Percentiles rank a stretch among this genome's conserved stretches.
Conservation (phyloP, 1,140 invertebrate genomes). For the Spodoptera litura region DNA sequence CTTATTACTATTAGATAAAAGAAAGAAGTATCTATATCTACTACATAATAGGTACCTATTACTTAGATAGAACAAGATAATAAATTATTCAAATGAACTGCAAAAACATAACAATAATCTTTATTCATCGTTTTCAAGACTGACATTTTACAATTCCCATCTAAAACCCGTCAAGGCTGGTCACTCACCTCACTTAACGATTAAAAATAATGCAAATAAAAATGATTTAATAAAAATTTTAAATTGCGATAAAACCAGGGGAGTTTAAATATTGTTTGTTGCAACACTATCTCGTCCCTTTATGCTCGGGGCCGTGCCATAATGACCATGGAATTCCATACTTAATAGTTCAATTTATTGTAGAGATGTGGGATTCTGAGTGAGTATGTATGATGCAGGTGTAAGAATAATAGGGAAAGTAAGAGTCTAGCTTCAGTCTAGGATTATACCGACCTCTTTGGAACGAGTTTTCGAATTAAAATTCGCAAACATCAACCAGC, state of each 20-base stretch:
- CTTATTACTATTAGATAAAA: no score
- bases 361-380: slow-evolving; percentile 49
- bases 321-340: slow-evolving; percentile 63
- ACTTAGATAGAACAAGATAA: no score
- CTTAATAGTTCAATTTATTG: slow-evolving; percentile 57
- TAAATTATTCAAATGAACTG: background rate
- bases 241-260: background rate
- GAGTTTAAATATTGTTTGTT: slow-evolving; percentile 9
- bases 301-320: slow-evolving; percentile 53
- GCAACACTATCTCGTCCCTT: slow-evolving; percentile 45
- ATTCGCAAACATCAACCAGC: background rate
- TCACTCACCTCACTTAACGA: background rate
- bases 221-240: no score
- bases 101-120: background rate
- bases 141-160: slow-evolving; percentile 9
- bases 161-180: slow-evolving; percentile 16
- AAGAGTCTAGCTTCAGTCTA: slow-evolving; percentile 5
- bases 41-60: no score
- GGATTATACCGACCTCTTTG: slow-evolving; percentile 1
- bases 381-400: background rate
- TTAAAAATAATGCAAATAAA: background rate
- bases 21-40: no score
- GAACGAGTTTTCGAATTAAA: slow-evolving; percentile 22
- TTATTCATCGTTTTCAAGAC: background rate
- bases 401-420: slow-evolving; percentile 10